Evolutionary conservation across 1,140 invertebrate genomes (phyloP), one percentile per base, ranked within the genome.

Genomic region (Nomia melanderi): DNA sequence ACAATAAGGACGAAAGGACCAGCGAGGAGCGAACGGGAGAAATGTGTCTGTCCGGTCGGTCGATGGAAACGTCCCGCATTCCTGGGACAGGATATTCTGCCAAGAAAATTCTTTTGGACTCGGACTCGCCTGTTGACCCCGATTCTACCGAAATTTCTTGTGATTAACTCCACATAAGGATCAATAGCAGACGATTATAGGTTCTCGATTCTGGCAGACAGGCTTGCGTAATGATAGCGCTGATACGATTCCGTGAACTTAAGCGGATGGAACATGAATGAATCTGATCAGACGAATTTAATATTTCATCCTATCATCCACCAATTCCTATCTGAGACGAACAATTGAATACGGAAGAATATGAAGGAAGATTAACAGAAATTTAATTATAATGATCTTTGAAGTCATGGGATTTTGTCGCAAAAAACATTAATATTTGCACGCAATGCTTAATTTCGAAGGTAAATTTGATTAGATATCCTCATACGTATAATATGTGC

Each of bases 201-300:
- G 50, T 64, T 53, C 44, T 23, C 17, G 67, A 47, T 14, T 44
- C 50, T 17, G 17, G 54, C 25, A 64, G n/a, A 73, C 59, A 44
- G 36, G 50, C 50, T 64, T 27, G 23, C 25, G 3, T 77, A 66
- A 71, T 53, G 33, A 75, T 27, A 36, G 12, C 17, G 11, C 6
- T 81, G 50, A 82, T 69, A 20, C n/a, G 74, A 81, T 82, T 65
- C 64, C 20, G 5, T 5, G 25, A 17, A 27, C 59, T 60, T 62
- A 60, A 47, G 36, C 14, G 14, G 39, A 31, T 29, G 7, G 3
- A 31, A n/a, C 23, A 1, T 25, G 27, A 33, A 47, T 14, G 47
- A 31, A 33, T 27, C 47, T 17, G 2, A 33, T 56, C n/a, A 2
- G 31, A 2, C 9, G n/a, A 17, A 47, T 57, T 27, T 7, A 4